A percentile compares a stretch with the other conserved stretches of the same genome.
These are phyloP conservation scores for Macquaria ambigua DNA, from an alignment of 2,113 vertebrate genomes.

Conservation along the genomic window DNA sequence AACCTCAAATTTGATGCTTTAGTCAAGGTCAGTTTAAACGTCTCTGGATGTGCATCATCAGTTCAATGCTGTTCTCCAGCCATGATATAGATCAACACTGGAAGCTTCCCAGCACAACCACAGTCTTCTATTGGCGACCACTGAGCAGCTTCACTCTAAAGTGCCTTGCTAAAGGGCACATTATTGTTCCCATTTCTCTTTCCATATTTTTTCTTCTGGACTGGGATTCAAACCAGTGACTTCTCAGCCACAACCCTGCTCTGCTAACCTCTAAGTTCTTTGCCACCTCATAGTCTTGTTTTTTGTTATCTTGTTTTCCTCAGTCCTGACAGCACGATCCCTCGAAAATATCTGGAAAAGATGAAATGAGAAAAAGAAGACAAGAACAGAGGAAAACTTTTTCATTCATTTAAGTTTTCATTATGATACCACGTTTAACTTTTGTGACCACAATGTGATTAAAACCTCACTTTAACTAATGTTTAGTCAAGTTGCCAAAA, in stretches of 20 bases:
- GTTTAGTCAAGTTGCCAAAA: background rate
- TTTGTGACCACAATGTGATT: background rate
- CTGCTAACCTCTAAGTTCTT: background rate
- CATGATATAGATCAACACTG: background rate
- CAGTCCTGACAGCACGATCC: background rate
- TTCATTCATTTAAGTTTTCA: background rate
- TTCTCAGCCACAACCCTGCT: background rate
- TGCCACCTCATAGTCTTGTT: background rate
- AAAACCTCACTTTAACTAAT: background rate
- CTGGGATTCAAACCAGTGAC: background rate
- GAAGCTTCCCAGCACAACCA: background rate
- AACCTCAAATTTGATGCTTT: background rate
- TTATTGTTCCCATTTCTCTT: background rate
- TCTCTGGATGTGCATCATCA: background rate
- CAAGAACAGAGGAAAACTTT: no score
- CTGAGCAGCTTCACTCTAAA: background rate
- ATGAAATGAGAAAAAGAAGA: conserved; percentile 25
- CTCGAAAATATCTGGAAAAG: conserved; percentile 60
- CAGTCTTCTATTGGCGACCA: background rate
- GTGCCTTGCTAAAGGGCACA: background rate
- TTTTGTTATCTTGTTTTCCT: conserved; percentile 12
- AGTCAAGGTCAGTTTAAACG: background rate
- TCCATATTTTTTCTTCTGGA: background rate
- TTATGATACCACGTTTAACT: background rate
- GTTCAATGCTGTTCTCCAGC: background rate